phyloP scores from a whole-genome alignment of 2,113 vertebrate species.

The Ceratotherium simum region DNA sequence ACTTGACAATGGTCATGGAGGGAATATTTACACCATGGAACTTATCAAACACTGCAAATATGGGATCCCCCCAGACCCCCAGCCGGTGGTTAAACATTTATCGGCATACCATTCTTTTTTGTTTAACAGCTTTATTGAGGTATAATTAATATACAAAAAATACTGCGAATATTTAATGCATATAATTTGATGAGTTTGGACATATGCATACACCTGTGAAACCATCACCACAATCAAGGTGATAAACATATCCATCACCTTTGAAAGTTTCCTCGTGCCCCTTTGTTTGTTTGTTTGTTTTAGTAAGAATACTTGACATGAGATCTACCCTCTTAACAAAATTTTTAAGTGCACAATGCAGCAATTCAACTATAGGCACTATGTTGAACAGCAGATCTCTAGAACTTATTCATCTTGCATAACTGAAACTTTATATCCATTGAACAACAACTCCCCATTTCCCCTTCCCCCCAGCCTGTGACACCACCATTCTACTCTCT shows the following conservation, averaged over 20 bases:
- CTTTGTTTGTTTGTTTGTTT: not conserved
- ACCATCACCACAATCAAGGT: not conserved
- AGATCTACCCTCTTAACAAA: not conserved
- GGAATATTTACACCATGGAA: not conserved
- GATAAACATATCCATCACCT: not conserved
- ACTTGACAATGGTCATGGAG: not conserved
- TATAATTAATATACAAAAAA: not conserved
- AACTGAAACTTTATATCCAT: not conserved
- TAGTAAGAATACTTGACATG: not conserved
- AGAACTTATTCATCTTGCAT: not conserved
- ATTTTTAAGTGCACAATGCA: not conserved
- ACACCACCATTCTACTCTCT: not conserved
- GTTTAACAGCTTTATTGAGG: not conserved
- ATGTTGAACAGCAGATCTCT: not conserved
- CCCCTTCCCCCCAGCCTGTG: not conserved
- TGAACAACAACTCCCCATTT: not conserved
- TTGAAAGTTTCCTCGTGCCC: not conserved
- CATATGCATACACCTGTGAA: not conserved
- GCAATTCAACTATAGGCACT: not conserved
- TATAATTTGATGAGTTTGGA: not conserved
- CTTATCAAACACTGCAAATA: not conserved
- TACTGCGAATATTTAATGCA: not conserved
- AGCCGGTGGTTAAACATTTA: not conserved
- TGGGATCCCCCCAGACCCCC: not conserved
- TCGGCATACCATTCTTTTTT: not conserved